A percentile compares a stretch with the other conserved stretches of the same genome.
phyloP scores from a whole-genome alignment of 2,888 invertebrate genomes.

The Steinernema carpocapsae region DNA sequence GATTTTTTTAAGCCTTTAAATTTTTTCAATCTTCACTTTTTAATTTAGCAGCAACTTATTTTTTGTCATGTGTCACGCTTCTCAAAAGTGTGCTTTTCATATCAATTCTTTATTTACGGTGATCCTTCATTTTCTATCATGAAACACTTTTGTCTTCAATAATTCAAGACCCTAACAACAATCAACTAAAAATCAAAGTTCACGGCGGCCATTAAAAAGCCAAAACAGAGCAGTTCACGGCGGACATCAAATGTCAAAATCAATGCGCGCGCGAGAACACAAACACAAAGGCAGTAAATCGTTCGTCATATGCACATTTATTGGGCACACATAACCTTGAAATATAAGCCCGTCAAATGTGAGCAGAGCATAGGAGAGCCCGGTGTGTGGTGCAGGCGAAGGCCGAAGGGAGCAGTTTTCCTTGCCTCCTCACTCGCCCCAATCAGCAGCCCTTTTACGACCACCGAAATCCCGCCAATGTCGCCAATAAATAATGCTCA shows the following conservation, averaged over 20 bases:
- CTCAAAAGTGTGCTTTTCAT: no score
- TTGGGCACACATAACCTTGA: constrained; percentile 32
- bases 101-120: no score
- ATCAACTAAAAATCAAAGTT: neutral
- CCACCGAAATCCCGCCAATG: neutral
- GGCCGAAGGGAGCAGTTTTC: no score
- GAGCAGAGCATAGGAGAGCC: neutral
- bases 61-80: no score
- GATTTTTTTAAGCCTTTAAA: no score
- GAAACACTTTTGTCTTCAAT: no score
- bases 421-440: constrained; percentile 7
- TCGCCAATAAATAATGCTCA: neutral
- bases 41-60: no score
- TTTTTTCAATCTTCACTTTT: no score
- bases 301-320: neutral
- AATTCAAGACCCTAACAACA: no score
- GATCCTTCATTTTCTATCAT: no score
- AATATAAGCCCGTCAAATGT: constrained; percentile 30
- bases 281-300: constrained; percentile 32
- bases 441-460: constrained; percentile 21
- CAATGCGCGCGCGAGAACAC: constrained; percentile 4
- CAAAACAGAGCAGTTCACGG: neutral
- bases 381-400: no score
- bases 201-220: neutral
- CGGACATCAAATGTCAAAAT: neutral